Percentiles rank a stretch among this genome's conserved stretches.
Evolutionary conservation across 2,113 vertebrate species (phyloP).

Genomic region (Callaeas wilsoni): DNA sequence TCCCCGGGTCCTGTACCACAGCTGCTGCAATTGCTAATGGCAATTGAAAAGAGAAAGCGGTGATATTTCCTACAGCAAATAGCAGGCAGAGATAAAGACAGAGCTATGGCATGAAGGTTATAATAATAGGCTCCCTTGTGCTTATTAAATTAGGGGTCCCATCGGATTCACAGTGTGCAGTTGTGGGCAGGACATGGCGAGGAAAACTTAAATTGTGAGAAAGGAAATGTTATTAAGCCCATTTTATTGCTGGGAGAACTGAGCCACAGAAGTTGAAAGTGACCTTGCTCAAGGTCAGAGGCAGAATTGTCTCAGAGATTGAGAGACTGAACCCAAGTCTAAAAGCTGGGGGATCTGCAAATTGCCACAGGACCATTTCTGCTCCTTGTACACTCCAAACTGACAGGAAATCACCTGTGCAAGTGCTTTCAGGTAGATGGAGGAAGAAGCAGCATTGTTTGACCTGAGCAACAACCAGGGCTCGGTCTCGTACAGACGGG

Average conservation of each 20-base stretch:
- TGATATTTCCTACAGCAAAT: slow-evolving; percentile 22
- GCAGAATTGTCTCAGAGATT: not conserved
- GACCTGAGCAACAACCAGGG: not conserved
- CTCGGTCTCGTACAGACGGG: not conserved
- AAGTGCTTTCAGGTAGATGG: not conserved
- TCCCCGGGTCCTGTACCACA: not conserved
- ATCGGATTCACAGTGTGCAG: not conserved
- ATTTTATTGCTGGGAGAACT: not conserved
- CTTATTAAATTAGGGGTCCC: not conserved
- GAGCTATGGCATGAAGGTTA: not conserved
- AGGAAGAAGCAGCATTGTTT: accelerated
- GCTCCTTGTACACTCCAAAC: not conserved
- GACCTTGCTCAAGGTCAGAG: slow-evolving; percentile 39
- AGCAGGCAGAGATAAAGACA: not conserved
- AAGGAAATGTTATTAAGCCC: not conserved
- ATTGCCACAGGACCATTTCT: not conserved
- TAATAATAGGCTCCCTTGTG: not conserved
- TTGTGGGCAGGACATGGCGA: not conserved
- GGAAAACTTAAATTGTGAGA: not conserved
- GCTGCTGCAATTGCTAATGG: not conserved
- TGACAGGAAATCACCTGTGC: not conserved
- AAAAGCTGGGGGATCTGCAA: not conserved
- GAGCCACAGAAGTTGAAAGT: not conserved
- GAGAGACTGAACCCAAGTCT: not conserved
- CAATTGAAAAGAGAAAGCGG: not conserved